Base-by-base conservation (phyloP, 1,140 invertebrate species). In the Paramacrobiotus metropolitanus region DNA sequence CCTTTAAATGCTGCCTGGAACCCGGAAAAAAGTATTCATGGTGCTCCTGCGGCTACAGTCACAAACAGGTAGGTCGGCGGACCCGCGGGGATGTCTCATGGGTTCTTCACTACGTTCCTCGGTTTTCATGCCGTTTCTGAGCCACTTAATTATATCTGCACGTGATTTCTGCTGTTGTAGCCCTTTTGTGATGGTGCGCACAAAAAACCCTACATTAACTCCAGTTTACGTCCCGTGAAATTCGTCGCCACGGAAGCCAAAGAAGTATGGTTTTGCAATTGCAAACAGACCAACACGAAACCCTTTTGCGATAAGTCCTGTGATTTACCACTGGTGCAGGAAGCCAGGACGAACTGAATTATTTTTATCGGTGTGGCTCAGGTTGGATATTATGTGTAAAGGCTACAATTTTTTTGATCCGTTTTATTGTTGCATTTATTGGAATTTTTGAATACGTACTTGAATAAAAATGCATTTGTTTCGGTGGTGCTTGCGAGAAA, bases 291-390 rank as follows among this genome's bases (percentile, higher is more conserved):
- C 1, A 78, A 79, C 45, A 86, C 91, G 68, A 77, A 87, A 67
- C 94, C 94, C 4, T 97, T 96, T 71, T 99, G 94, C 78, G 94
- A 99, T 78, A 93, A 93, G 28, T 85, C 89, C 29, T 93, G 97
- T 71, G 67, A 70, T 45, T 65, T 64, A 3, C 60, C 65, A 64
- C 64, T 63, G 24, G 68, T 74, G 9, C 62, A 69, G 62, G 31
- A 55, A 9, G 48, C 24, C 9, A 15, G 48, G 24, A 24, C n/a
- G 9, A 40, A 40, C n/a, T 40, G 34, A 40, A n/a, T 40, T 40
- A 15, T n/a, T n/a, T n/a, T n/a, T n/a, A n/a, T n/a, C n/a, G n/a
- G n/a, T n/a, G n/a, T n/a, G n/a, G n/a, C n/a, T n/a, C n/a, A n/a
- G n/a, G n/a, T n/a, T n/a, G n/a, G n/a, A n/a, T n/a, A n/a, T n/a